Conservation (phyloP, 2,797 vertebrate species). For the Leuciscus waleckii region DNA sequence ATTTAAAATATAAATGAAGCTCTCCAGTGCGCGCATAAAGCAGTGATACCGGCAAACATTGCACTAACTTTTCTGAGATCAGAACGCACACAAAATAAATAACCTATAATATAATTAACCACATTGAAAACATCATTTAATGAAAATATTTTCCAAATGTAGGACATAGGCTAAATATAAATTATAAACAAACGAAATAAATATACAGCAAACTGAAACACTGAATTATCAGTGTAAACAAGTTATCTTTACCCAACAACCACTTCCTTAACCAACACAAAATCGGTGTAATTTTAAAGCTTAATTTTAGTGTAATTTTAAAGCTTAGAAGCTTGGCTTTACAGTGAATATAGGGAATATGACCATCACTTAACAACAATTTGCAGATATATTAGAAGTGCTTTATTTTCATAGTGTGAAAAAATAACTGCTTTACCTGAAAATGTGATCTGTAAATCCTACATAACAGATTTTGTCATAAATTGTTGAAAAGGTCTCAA, state of each 20-base stretch:
- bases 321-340: background rate
- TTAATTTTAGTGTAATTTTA: background rate
- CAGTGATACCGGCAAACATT: background rate
- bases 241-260: background rate
- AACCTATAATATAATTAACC: background rate
- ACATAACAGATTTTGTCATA: background rate
- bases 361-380: background rate
- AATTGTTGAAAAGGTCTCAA: background rate
- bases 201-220: background rate
- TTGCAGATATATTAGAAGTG: background rate
- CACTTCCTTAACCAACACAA: background rate
- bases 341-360: background rate
- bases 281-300: background rate
- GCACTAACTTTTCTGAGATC: background rate
- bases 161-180: background rate
- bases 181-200: background rate
- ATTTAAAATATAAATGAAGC: background rate
- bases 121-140: background rate
- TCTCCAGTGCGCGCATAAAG: background rate
- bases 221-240: too few relatives aligned
- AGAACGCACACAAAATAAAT: background rate
- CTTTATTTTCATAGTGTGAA: background rate
- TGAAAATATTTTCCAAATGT: background rate
- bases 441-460: background rate
- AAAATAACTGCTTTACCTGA: background rate